Conservation (phyloP, 1,140 invertebrate species). For the Aphelenchoides besseyi region DNA sequence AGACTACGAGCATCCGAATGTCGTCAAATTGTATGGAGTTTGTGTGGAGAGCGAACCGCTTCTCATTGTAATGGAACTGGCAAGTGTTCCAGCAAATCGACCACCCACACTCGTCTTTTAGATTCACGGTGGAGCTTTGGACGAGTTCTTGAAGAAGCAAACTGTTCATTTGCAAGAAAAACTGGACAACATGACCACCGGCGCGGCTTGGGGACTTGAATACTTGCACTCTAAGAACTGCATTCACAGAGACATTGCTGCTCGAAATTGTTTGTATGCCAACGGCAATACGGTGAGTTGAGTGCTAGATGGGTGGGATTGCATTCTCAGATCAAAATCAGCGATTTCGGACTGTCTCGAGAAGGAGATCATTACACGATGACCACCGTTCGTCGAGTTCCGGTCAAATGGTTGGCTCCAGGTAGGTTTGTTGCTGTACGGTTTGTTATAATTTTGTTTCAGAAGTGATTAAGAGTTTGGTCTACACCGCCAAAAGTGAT, state of each 20-base stretch:
- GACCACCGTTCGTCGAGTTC: constrained; percentile 15
- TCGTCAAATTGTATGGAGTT: constrained; percentile 41
- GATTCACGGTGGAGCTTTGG: constrained; percentile 23
- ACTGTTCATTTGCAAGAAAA: constrained; percentile 15
- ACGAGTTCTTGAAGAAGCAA: constrained; percentile 14
- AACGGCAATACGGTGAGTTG: neutral
- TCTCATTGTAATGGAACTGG: constrained; percentile 41
- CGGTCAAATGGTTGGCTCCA: constrained; percentile 39
- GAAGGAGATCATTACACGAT: constrained; percentile 30
- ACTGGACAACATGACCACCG: constrained; percentile 26
- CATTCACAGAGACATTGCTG: constrained; percentile 33
- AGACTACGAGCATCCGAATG: constrained; percentile 34
- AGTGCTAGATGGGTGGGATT: neutral
- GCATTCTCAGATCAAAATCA: constrained; percentile 28
- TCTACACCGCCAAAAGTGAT: constrained; percentile 37
- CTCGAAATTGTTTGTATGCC: constrained; percentile 29
- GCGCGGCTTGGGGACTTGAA: constrained; percentile 37
- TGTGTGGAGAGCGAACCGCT: constrained; percentile 38
- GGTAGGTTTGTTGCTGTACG: constrained; percentile 26
- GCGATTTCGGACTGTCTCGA: constrained; percentile 34
- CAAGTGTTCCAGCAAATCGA: too few species aligned
- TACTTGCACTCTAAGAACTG: constrained; percentile 30
- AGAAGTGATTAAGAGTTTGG: too few species aligned
- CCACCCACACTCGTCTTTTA: too few species aligned
- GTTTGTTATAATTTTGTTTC: too few species aligned